These are phyloP conservation scores for Serilophus lunatus DNA, from an alignment of 2,113 vertebrate genomes.

Conservation along the genomic window DNA sequence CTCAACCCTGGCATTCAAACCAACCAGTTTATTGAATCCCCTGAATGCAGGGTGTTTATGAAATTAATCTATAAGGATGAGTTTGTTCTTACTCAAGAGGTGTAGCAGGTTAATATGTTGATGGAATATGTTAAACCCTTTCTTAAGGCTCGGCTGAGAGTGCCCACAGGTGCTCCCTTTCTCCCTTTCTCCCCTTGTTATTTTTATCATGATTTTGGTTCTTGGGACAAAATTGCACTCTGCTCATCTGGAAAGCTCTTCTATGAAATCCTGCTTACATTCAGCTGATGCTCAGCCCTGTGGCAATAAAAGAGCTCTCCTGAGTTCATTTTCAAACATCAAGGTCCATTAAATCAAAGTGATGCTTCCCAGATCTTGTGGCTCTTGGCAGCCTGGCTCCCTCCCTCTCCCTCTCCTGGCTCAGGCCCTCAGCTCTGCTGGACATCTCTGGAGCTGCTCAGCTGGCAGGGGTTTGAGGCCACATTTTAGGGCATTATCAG, in stretches of 20 bases:
- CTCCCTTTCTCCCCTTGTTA: background rate
- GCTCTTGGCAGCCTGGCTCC: background rate
- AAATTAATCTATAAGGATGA: background rate
- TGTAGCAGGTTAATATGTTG: background rate
- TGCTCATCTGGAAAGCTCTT: background rate
- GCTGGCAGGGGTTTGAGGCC: background rate
- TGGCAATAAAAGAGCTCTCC: background rate
- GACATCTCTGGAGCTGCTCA: background rate
- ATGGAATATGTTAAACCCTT: background rate
- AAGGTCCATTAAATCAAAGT: background rate
- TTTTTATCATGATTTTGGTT: slow-evolving; percentile 28
- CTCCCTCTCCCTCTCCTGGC: background rate
- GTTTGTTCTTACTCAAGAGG: background rate
- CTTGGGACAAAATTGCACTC: background rate
- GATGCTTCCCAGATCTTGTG: background rate
- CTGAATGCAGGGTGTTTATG: rapidly evolving
- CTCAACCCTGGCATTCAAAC: background rate
- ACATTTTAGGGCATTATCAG: rapidly evolving
- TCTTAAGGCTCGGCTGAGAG: background rate
- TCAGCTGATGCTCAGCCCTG: background rate
- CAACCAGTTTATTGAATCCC: background rate
- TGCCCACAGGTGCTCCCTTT: too few relatives aligned
- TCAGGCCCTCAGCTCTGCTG: background rate
- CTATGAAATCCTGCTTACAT: background rate
- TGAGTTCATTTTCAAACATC: background rate